Conservation (phyloP, 2,113 vertebrate genomes). For the Aldabrachelys gigantea region DNA sequence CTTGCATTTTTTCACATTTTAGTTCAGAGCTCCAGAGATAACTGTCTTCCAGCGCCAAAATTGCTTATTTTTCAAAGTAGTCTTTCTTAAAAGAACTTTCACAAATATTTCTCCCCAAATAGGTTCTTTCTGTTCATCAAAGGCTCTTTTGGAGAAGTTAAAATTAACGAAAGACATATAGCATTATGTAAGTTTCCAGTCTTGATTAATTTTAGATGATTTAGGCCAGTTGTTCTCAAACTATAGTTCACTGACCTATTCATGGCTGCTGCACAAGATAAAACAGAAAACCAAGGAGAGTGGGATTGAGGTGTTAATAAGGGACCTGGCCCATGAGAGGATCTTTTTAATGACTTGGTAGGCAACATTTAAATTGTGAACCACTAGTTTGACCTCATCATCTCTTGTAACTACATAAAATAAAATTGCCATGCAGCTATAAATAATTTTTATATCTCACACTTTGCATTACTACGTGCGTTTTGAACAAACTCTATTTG, state of each 20-base stretch:
- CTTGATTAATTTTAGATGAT: neutral
- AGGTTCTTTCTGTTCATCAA: neutral
- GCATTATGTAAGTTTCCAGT: neutral
- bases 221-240: neutral
- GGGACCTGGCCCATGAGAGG: neutral
- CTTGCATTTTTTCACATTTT: neutral
- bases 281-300: neutral
- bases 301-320: neutral
- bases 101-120: neutral
- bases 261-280: neutral
- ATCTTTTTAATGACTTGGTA: neutral
- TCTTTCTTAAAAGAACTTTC: neutral
- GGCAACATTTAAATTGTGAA: neutral
- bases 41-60: neutral
- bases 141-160: neutral
- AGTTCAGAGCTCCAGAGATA: neutral
- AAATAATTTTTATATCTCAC: neutral
- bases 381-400: neutral
- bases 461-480: neutral
- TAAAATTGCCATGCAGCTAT: too few relatives aligned
- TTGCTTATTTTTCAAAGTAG: neutral
- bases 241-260: neutral
- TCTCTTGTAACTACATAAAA: neutral
- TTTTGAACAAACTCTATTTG: neutral
- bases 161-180: neutral